Evolutionary conservation across 2,797 vertebrate species (phyloP), one percentile per base, ranked within the genome.

Genomic region (Bovichtus variegatus): DNA sequence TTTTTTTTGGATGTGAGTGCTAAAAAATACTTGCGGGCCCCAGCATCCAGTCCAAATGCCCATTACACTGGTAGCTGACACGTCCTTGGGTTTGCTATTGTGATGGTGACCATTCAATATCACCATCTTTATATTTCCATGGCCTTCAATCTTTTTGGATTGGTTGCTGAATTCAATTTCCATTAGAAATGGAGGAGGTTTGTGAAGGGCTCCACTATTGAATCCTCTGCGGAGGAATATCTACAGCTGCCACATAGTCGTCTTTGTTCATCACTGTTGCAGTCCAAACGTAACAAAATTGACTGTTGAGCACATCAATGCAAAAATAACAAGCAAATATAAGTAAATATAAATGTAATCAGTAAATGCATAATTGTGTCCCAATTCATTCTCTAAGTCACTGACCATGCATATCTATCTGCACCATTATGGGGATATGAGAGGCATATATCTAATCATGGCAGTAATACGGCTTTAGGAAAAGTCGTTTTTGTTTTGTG

Each of bases 121-220:
- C 29, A 40, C 23, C 2, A 12, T 46, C 58, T 74, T 58, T 46
- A 21, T 67, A 50, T 79, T 60, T 51, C 65, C 2, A 16, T 64
- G 40, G 13, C 36, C 46, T 63, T 19, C 44, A 6, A 53, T 46
- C 51, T 53, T 44, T 23, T 9, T 11, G 12, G 7, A 34, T 23
- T 43, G 27, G 8, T 34, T 76, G 64, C 65, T 70, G 55, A 59
- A 69, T 50, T 54, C 21, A 61, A 16, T 66, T 60, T 67, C 51
- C 40, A 21, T 71, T 54, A 65, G n/a, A 44, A 43, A 57, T 11
- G 31, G n/a, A 53, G 27, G 57, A 44, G 16, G 40, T 27, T n/a
- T 74, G 29, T 36, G 12, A 38, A 29, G 38, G 43, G 54, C 29
- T 53, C 18, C 19, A 49, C 13, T 68, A 70, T 53, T 80, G 16